Evolutionary conservation across 2,888 invertebrate species (phyloP).

Genomic region (Eilema griseolum): DNA sequence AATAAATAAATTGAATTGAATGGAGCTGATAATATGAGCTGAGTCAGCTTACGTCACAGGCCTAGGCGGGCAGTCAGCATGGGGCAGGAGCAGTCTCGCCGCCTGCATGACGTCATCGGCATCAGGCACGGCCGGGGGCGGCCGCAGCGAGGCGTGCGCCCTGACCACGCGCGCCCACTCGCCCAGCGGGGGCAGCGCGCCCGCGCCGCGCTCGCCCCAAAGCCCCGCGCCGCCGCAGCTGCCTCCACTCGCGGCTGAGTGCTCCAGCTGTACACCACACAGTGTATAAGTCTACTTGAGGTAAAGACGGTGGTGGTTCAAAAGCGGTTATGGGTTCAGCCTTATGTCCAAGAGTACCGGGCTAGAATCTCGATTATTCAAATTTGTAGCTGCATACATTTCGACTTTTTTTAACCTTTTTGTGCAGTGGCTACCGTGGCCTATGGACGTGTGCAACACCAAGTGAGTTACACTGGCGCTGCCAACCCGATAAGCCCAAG

Average conservation of each 20-base stretch:
- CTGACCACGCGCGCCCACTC: constrained; percentile 95
- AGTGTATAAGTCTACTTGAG: background rate
- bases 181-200: constrained; percentile 95
- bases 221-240: constrained; percentile 82
- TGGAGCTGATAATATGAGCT: no score
- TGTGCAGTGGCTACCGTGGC: no score
- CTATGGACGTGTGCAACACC: no score
- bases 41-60: constrained; percentile 87
- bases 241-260: constrained; percentile 72
- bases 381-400: no score
- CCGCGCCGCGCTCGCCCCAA: constrained; percentile 95
- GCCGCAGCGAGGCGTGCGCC: constrained; percentile 93
- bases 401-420: no score
- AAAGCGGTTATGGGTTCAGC: no score
- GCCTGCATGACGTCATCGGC: constrained; percentile 96
- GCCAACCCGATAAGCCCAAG: no score
- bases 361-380: no score
- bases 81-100: constrained; percentile 93
- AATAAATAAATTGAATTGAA: no score
- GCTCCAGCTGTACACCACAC: constrained; percentile 86
- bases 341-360: no score
- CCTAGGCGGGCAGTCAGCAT: constrained; percentile 95
- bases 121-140: constrained; percentile 92
- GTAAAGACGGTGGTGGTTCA: background rate
- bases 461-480: no score